These are phyloP conservation scores for Hemibagrus wyckioides DNA, from an alignment of 2,113 vertebrate species.

Conservation along the genomic window DNA sequence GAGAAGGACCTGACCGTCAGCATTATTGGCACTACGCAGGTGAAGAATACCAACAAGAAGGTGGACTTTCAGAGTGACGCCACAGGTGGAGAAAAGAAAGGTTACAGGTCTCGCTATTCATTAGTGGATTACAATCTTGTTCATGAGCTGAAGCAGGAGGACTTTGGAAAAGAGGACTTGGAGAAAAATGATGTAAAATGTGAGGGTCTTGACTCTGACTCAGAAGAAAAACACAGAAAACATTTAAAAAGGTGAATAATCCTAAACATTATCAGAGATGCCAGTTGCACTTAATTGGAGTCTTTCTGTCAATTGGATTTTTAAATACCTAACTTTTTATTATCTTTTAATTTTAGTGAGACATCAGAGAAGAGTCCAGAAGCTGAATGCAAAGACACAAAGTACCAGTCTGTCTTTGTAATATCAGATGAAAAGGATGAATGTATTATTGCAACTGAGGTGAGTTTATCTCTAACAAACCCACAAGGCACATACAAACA, in stretches of 20 bases:
- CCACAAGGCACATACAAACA: background rate
- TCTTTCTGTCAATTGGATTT: background rate
- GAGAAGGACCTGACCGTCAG: slow-evolving; percentile 89
- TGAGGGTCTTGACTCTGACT: slow-evolving; percentile 75
- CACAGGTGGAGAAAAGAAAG: slow-evolving; percentile 78
- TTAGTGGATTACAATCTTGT: slow-evolving; percentile 95
- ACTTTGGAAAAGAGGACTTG: slow-evolving; percentile 76
- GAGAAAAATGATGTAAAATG: slow-evolving; percentile 81
- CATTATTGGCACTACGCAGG: slow-evolving; percentile 83
- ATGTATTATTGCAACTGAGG: slow-evolving; percentile 98
- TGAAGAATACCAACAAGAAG: slow-evolving; percentile 99
- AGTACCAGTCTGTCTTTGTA: slow-evolving; percentile 98
- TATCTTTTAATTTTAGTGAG: slow-evolving; percentile 72
- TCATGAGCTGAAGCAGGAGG: slow-evolving; percentile 85
- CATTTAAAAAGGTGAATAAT: slow-evolving; percentile 81
- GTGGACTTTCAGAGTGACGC: slow-evolving; percentile 87
- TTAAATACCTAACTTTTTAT: slow-evolving; percentile 54
- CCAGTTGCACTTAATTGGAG: background rate
- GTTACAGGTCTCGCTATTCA: slow-evolving; percentile 86
- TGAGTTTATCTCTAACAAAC: slow-evolving; percentile 65
- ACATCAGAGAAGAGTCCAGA: slow-evolving; percentile 82
- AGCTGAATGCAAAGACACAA: slow-evolving; percentile 86
- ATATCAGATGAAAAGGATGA: slow-evolving; percentile 97
- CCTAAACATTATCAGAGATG: background rate
- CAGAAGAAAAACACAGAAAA: slow-evolving; percentile 80